These are phyloP conservation scores for Ciconia boyciana DNA, from an alignment of 2,113 vertebrate species.

Conservation along the genomic window DNA sequence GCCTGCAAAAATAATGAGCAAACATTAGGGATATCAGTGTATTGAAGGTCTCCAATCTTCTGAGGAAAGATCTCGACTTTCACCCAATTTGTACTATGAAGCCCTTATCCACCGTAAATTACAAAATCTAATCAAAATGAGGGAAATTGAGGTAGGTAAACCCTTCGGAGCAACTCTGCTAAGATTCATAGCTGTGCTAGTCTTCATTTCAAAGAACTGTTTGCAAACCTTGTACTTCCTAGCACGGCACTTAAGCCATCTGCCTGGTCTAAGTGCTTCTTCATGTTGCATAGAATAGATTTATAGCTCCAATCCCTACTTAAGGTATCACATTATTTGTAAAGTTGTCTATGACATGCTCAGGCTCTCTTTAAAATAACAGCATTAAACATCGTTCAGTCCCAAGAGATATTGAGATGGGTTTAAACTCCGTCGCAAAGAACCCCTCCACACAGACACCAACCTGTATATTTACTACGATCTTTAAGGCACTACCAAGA, in stretches of 20 bases:
- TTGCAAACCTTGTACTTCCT: neutral
- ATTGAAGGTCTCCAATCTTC: neutral
- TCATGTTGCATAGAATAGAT: neutral
- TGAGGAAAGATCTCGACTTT: neutral
- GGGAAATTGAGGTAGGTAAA: neutral
- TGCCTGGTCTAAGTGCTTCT: neutral
- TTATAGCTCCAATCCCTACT: neutral
- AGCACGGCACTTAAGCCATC: neutral
- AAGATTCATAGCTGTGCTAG: neutral
- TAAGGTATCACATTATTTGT: neutral
- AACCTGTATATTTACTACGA: accelerated
- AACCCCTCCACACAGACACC: neutral
- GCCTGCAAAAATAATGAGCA: slow-evolving; percentile 47
- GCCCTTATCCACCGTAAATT: neutral
- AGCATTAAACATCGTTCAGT: neutral
- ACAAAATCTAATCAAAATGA: neutral
- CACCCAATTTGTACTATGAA: neutral
- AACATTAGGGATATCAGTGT: slow-evolving; percentile 50
- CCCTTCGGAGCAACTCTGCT: neutral
- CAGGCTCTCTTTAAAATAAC: neutral
- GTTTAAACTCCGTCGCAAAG: neutral
- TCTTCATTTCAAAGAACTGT: neutral
- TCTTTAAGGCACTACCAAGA: neutral
- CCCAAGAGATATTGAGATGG: neutral
- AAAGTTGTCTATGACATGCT: neutral